Conservation (phyloP, 1,140 invertebrate genomes). For the Tetragnatha versicolor region DNA sequence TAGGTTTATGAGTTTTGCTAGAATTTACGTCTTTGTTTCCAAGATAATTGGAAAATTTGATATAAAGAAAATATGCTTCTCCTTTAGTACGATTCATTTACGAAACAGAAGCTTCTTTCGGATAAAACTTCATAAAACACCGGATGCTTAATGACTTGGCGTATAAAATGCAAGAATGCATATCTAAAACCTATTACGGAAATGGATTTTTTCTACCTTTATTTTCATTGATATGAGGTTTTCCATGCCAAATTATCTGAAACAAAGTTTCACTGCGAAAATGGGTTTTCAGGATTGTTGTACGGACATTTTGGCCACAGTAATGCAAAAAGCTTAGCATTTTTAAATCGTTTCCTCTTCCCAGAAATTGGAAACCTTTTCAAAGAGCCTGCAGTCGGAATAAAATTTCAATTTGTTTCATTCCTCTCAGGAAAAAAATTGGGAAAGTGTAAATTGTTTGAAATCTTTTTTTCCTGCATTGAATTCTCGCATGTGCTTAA, state of each 20-base stretch:
- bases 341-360: too few species aligned
- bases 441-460: too few species aligned
- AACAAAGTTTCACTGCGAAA: not conserved
- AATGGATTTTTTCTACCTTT: conserved; percentile 12
- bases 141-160: not conserved
- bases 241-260: not conserved
- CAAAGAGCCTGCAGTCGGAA: too few species aligned
- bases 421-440: too few species aligned
- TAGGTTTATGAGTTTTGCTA: conserved; percentile 27
- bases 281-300: not conserved
- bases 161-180: not conserved
- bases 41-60: conserved; percentile 44
- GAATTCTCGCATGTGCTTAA: too few species aligned
- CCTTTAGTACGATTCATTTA: conserved; percentile 12
- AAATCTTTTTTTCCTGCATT: too few species aligned
- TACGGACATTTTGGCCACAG: not conserved
- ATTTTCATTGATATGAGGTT: not conserved
- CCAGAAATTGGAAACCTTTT: too few species aligned
- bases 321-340: too few species aligned
- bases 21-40: conserved; percentile 35
- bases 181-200: not conserved
- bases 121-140: not conserved
- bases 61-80: not conserved
- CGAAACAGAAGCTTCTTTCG: not conserved
- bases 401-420: too few species aligned